phyloP scores from a whole-genome alignment of 2,888 invertebrate genomes.

The Drosophila sordidula region DNA sequence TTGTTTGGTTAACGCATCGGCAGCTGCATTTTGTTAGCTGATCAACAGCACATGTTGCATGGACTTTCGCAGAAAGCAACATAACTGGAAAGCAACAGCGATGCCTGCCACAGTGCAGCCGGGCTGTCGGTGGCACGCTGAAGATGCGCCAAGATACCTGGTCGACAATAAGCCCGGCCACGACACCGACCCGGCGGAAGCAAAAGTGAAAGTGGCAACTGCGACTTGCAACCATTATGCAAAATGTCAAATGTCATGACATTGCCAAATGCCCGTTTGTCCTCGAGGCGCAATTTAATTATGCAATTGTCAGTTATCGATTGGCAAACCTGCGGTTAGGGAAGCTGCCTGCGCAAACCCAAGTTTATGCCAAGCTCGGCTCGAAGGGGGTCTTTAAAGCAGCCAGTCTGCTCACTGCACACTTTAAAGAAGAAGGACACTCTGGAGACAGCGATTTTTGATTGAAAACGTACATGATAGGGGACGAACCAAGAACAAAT shows the following conservation, averaged over 20 bases:
- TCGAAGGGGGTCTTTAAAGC: too few relatives aligned
- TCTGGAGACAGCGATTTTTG: too few relatives aligned
- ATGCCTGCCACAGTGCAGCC: constrained; percentile 9
- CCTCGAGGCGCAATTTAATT: constrained; percentile 33
- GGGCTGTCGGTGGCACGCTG: constrained; percentile 26
- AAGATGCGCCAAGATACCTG: constrained; percentile 51
- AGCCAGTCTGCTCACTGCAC: too few relatives aligned
- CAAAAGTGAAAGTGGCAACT: constrained; percentile 61
- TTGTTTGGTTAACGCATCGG: constrained; percentile 41
- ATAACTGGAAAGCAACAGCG: constrained; percentile 48
- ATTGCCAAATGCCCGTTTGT: constrained; percentile 39
- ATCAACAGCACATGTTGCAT: constrained; percentile 28
- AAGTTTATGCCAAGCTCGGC: too few relatives aligned
- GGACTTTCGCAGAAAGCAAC: constrained; percentile 48
- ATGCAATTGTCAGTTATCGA: constrained; percentile 23
- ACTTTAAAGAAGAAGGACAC: too few relatives aligned
- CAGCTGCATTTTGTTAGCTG: constrained; percentile 30
- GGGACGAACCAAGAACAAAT: too few relatives aligned
- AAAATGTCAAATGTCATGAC: constrained; percentile 66
- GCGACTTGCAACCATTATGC: constrained; percentile 41
- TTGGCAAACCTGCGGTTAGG: not conserved
- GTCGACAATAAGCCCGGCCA: constrained; percentile 37
- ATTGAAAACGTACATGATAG: too few relatives aligned
- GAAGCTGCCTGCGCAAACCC: too few relatives aligned
- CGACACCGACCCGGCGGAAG: constrained; percentile 33